Percentiles rank a stretch among this genome's conserved stretches.
Conservation (phyloP, 2,797 vertebrate genomes). For the Halcyon chelicuti region DNA sequence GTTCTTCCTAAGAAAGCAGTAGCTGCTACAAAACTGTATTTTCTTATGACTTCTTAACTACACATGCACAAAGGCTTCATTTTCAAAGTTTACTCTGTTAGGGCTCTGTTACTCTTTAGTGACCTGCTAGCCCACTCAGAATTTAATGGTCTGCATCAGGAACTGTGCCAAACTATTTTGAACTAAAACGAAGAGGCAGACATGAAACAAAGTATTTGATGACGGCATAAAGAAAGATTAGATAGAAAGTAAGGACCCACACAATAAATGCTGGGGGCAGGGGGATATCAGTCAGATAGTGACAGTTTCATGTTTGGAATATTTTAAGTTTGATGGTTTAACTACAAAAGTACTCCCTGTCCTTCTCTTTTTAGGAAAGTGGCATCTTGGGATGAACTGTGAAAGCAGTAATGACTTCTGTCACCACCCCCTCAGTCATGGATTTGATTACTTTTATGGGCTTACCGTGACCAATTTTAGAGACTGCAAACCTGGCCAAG, state of each 20-base stretch:
- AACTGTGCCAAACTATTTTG: not conserved
- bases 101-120: not conserved
- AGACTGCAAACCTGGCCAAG: slow-evolving; percentile 86
- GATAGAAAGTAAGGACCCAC: not conserved
- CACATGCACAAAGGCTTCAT: not conserved
- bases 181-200: not conserved
- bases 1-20: not conserved
- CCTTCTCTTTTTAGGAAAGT: slow-evolving; percentile 84
- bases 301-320: not conserved
- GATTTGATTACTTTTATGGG: slow-evolving; percentile 90
- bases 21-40: not conserved
- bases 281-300: not conserved
- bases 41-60: not conserved
- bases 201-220: not conserved
- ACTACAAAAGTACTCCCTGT: not conserved
- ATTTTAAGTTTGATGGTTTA: not conserved
- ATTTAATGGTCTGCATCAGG: not conserved
- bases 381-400: slow-evolving; percentile 92
- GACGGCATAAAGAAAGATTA: not conserved
- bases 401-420: slow-evolving; percentile 84
- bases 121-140: not conserved
- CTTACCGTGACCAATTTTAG: slow-evolving; percentile 86
- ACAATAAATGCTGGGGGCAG: not conserved
- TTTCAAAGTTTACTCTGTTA: not conserved
- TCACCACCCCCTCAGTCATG: slow-evolving; percentile 89